Percentiles rank a stretch among this genome's conserved stretches.
These are phyloP conservation scores for Ariopsis seemanni DNA, from an alignment of 2,113 vertebrate species.

Conservation along the genomic window DNA sequence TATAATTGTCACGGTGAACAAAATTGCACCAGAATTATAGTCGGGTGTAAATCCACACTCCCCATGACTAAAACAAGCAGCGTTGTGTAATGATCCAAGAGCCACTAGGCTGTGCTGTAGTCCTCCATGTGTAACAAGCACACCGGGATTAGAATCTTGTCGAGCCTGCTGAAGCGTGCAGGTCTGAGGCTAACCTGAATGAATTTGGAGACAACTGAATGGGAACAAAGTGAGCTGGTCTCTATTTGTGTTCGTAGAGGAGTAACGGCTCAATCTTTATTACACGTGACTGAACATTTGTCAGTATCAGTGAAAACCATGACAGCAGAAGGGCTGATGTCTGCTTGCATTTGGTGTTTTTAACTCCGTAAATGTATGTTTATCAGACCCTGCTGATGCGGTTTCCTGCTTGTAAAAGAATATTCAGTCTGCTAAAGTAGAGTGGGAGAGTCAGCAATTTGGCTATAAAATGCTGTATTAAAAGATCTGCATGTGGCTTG, in stretches of 20 bases:
- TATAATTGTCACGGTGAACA: background rate
- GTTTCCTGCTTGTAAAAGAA: background rate
- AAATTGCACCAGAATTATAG: background rate
- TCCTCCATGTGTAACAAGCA: background rate
- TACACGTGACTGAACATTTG: background rate
- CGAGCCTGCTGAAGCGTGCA: background rate
- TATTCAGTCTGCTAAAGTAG: background rate
- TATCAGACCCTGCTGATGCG: background rate
- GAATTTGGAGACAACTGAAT: background rate
- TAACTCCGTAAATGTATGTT: background rate
- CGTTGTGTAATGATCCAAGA: background rate
- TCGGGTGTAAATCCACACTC: background rate
- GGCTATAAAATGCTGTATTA: background rate
- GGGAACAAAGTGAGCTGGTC: background rate
- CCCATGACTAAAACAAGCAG: background rate
- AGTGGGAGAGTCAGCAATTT: background rate
- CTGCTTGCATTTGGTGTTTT: background rate
- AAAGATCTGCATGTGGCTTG: background rate
- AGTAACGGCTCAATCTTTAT: background rate
- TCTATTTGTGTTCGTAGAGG: background rate
- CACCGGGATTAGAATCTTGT: background rate
- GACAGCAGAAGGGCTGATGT: background rate
- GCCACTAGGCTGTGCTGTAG: slow-evolving; percentile 10
- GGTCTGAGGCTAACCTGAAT: background rate
- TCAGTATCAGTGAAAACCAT: background rate